Evolutionary conservation across 2,113 vertebrate species (phyloP).

Genomic region (Pheucticus melanocephalus): DNA sequence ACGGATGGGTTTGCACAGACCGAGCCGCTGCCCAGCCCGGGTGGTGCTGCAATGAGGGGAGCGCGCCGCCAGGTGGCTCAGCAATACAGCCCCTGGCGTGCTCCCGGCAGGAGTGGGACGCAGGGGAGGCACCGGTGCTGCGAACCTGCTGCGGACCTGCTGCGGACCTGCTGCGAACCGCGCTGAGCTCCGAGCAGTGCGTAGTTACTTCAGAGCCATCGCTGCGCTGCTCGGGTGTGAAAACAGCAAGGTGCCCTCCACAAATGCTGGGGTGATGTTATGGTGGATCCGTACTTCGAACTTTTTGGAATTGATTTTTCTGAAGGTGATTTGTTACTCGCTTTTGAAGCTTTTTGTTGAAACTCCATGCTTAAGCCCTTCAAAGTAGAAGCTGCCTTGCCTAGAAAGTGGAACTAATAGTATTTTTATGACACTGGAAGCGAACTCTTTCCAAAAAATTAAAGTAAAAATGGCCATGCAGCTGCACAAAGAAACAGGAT

Average conservation of each 20-base stretch:
- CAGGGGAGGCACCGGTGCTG: fast-evolving
- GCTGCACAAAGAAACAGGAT: neutral
- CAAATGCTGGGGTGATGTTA: fast-evolving
- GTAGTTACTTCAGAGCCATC: fast-evolving
- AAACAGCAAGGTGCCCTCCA: neutral
- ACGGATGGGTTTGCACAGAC: neutral
- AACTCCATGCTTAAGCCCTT: neutral
- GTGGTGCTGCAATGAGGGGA: neutral
- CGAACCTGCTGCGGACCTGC: neutral
- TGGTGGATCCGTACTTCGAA: neutral
- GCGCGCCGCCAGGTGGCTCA: conserved; percentile 67
- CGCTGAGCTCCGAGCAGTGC: fast-evolving
- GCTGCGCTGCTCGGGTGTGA: fast-evolving
- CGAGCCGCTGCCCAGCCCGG: too few relatives aligned
- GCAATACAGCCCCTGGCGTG: neutral
- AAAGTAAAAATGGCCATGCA: neutral
- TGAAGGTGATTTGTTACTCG: neutral
- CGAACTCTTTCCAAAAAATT: neutral
- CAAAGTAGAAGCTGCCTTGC: neutral
- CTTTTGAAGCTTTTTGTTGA: neutral
- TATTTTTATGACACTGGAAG: neutral
- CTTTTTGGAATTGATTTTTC: neutral
- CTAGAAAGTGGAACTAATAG: neutral
- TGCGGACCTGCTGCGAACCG: neutral
- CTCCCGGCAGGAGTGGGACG: fast-evolving